These are phyloP conservation scores for Hyles lineata DNA, from an alignment of 2,888 invertebrate species.

Conservation along the genomic window DNA sequence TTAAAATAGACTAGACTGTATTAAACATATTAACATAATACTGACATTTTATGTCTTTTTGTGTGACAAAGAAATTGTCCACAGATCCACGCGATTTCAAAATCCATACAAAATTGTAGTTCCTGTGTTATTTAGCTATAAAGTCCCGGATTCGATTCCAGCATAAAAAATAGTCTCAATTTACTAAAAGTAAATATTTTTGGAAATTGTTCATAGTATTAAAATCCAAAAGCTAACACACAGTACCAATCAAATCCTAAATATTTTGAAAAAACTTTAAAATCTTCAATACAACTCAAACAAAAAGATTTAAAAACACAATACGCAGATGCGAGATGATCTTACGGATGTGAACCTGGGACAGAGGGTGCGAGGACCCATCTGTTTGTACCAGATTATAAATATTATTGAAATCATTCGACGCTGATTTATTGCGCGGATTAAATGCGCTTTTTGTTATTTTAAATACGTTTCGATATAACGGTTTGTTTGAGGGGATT, in stretches of 20 bases:
- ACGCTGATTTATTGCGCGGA: conserved; percentile 55
- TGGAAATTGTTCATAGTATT: too few species aligned
- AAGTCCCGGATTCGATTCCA: too few species aligned
- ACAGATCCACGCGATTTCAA: too few species aligned
- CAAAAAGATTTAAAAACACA: neutral
- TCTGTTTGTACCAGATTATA: conserved; percentile 52
- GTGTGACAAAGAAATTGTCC: too few species aligned
- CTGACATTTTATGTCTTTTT: too few species aligned
- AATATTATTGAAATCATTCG: conserved; percentile 56
- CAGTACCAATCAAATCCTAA: neutral
- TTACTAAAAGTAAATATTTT: too few species aligned
- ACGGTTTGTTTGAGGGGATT: neutral
- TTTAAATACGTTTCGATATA: neutral
- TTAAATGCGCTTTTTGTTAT: conserved; percentile 48
- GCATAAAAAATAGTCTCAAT: too few species aligned
- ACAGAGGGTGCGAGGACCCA: neutral
- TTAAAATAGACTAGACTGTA: too few species aligned
- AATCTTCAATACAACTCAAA: neutral
- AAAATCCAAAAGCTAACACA: too few species aligned
- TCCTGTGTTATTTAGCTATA: too few species aligned
- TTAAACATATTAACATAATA: too few species aligned
- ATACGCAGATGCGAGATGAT: neutral
- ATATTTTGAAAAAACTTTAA: neutral
- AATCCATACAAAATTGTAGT: too few species aligned
- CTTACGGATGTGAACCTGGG: neutral